Evolutionary conservation across 2,113 vertebrate species (phyloP), one percentile per base, ranked within the genome.

Genomic region (Leptocoma aspasia): DNA sequence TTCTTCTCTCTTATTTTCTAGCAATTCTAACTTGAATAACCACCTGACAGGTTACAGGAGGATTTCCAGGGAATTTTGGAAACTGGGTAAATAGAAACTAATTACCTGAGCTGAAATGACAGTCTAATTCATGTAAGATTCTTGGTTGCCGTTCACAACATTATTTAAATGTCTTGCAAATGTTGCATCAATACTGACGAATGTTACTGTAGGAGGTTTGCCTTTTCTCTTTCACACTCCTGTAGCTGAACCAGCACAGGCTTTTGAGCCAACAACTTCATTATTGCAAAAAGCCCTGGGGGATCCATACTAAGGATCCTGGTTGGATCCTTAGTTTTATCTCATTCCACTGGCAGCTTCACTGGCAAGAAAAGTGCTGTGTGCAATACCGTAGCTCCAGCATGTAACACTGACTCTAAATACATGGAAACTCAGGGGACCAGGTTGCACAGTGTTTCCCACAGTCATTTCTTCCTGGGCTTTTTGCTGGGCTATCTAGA

Each of bases 191-290:
- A 4, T 71, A 35, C 41, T 41, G 49, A 84, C 53, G 49, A 47
- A 69, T 31, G 45, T 81, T 92, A 44, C 52, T 86, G 41, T 19
- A 69, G 47, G 61, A 94, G 76, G 30, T 78, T 93, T 93, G 85
- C 56, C 60, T 95, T 94, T 92, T 90, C 56, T 92, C 82, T 93
- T 90, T 78, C 88, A 96, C 82, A 30, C 56, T 89, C 30, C 72
- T 53, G 42, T 81, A 71, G 76, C 93, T 90, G 82, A 79, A 90
- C 3, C 23, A 86, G 72, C 49, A 33, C 0, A 1, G 53, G 41
- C 41, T 92, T 81, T 69, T 49, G 56, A 92, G 61, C 72, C 93
- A 96, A 64, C 76, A 86, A 18, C 52, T 64, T 92, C n/a, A 42
- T 88, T 83, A 88, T 12, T 89, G 76, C 64, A 89, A 84, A 88